Evolutionary conservation across 2,888 invertebrate genomes (phyloP), one percentile per base, ranked within the genome.

Genomic region (Hemithea aestivaria): DNA sequence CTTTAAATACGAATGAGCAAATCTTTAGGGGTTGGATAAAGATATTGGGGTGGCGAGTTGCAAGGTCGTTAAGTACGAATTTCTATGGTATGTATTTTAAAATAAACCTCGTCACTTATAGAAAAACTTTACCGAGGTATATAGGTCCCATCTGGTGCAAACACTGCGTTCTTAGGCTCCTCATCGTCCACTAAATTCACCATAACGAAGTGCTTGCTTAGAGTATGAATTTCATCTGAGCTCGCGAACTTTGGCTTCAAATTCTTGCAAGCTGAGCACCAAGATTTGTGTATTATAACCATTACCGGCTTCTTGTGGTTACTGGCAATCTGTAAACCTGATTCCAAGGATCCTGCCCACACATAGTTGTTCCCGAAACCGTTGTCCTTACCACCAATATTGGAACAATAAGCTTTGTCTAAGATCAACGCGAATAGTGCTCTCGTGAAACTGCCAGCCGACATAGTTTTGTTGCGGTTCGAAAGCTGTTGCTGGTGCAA

Each of bases 191-290:
- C 61, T 29, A 89, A 64, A 63, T 91, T 91, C 7, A 92, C 89
- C 91, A 92, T 92, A 2, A 92, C 84, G 61, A 92, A 92, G 33
- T 90, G 78, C 54, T 84, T 77, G 60, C 91, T 91, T 40, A 91
- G 64, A 1, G 47, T 51, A 49, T 87, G 84, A 27, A 92, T 89
- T 50, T 89, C 89, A 6, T 76, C 38, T 1, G 90, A 90, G 25
- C 70, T 80, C 0, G 89, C 88, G 61, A 92, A 90, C 60, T 89
- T 89, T 0, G 90, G 89, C 58, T 90, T 91, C 43, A 92, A 69
- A 32, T 88, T 88, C 67, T 89, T 88, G 58, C 92, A 92, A 1
- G 91, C 90, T 1, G 89, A 83, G 65, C 92, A 92, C 89, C 90
- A 91, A 0, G 89, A 81, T 62, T 91, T 92, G 63, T 92, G 91